Conservation (phyloP, 2,888 invertebrate species). For the Geophilus truncorum region DNA sequence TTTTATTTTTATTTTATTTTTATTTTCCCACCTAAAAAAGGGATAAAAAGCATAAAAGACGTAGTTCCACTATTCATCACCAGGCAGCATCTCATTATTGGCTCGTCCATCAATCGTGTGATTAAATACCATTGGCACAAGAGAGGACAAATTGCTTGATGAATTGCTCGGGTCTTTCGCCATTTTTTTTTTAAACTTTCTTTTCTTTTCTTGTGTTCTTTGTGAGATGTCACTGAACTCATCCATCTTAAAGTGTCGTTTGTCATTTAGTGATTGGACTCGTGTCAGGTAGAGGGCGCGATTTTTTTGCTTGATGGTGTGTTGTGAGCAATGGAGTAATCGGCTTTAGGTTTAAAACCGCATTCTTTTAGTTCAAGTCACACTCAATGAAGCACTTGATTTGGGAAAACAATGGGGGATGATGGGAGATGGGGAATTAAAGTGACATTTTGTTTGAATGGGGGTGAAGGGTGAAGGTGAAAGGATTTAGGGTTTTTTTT, state of each 20-base stretch:
- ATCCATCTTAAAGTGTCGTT: slow-evolving; percentile 5
- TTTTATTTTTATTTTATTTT: background rate
- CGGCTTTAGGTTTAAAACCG: background rate
- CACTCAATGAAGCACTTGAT: background rate
- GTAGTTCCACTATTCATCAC: background rate
- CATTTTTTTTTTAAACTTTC: background rate
- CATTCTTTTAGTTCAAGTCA: background rate
- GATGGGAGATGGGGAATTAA: too few relatives aligned
- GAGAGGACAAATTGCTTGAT: background rate
- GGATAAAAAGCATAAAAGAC: too few relatives aligned
- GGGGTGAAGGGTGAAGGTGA: too few relatives aligned
- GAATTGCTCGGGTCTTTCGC: background rate
- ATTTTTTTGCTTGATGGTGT: background rate
- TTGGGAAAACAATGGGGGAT: background rate
- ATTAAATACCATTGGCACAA: too few relatives aligned
- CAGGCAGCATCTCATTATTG: background rate
- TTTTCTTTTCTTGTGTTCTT: background rate
- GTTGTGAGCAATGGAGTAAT: background rate
- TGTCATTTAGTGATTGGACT: background rate
- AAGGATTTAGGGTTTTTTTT: too few relatives aligned
- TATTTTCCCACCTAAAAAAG: too few relatives aligned
- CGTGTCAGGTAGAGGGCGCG: background rate
- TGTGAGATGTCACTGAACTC: background rate
- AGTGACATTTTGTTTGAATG: too few relatives aligned
- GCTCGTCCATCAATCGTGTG: background rate